Base-by-base conservation (phyloP, 2,797 vertebrate genomes). In the Muraenolepis orangiensis region DNA sequence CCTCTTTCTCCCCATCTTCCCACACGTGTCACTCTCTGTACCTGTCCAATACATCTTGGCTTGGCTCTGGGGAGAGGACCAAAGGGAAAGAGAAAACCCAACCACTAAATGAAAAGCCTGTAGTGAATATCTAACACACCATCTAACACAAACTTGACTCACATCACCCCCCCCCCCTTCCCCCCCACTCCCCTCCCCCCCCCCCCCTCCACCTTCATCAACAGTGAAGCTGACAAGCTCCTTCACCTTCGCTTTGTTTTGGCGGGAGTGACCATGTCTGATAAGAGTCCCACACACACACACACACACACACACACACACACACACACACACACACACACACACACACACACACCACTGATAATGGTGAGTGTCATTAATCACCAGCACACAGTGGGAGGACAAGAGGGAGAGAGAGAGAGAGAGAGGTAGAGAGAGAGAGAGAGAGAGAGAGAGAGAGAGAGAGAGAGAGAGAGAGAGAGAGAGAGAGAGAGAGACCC, bases 301-400 rank as follows among this genome's bases (percentile, higher is more conserved):
- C 66, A 26, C 66, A 26, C 23, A 23, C 61, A 66, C 23, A 38
- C 36, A 38, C 36, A 38, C 36, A 38, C 36, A 38, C 36, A 38
- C 36, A 38, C 36, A 66, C 61, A 68, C 66, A 16, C 66, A 26
- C 23, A 23, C 61, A 66, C 23, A 38, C 36, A 38, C 36, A 38
- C 36, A 38, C 36, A 38, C 36, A 38, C 36, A 38, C 36, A 66
- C 61, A 68, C 66, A 16, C 66, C 29, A 4, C 69, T 84, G 89
- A 91, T 87, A 90, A 74, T 83, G 46, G 86, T 83, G 74, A 75
- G 84, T 83, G 86, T 90, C 90, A 92, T 93, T 92, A 93, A 91
- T 92, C 90, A 91, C 85, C 73, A 10, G 72, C 87, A 40, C 87
- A 40, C 84, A 75, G 81, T 87, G 86, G 88, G 88, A 88, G 90